Base-by-base conservation (phyloP, 1,140 invertebrate species). In the Berghia stephanieae region DNA sequence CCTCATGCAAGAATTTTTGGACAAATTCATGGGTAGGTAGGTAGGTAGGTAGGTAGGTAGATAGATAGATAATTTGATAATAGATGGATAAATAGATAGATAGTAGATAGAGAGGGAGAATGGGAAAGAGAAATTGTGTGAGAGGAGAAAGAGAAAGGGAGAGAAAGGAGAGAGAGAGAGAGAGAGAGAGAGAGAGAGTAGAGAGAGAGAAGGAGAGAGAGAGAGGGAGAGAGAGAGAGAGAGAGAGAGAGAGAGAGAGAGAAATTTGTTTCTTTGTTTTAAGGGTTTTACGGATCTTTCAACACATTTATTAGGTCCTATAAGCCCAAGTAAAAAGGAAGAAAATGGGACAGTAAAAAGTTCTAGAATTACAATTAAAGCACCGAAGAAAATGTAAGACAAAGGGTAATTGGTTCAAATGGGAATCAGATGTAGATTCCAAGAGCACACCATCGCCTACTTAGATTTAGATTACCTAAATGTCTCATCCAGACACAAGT, bases 71-170 rank as follows among this genome's bases (percentile, higher is more conserved):
- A 60, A 4, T 27, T 8, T 6, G 6, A 40, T 38, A 3, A 68
- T 68, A 68, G 8, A 68, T n/a, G 13, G n/a, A 68, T 1, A 36
- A 40, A 68, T 40, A 68, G 1, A 68, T n/a, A 68, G 36, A 68
- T 38, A 6, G 24, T 38, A 60, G 21, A 60, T 31, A 60, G 5
- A 60, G 21, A 60, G 5, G 34, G 5, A 60, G 8, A 60, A 21
- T 31, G 5, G 21, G 21, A 60, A n/a, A 4, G 55, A 60, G 21
- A 60, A 4, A 8, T 4, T 27, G 21, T 27, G 5, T 31, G 42
- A 38, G 42, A 38, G 42, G 27, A 67, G 63, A 67, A 38, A 67
- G 63, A 67, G 63, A 67, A 38, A 67, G 63, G 42, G 63, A 67
- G 27, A 67, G 63, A 67, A 4, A 31, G 63, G 6, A 67, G 63